These are phyloP conservation scores for Monomorium pharaonis DNA, from an alignment of 1,140 invertebrate species.

Conservation along the genomic window DNA sequence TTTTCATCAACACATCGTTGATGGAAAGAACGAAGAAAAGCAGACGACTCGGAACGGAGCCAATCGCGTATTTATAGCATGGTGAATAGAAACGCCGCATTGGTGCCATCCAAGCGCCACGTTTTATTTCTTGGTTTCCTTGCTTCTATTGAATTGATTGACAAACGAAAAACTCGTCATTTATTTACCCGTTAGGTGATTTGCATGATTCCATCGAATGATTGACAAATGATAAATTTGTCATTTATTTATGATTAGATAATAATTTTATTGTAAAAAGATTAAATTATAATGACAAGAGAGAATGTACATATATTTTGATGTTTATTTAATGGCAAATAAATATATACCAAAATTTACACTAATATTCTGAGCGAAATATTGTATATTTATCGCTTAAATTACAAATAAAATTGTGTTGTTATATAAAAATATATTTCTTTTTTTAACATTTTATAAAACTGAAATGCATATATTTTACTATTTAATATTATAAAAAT, in stretches of 20 bases:
- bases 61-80: conserved; percentile 68
- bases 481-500: not conserved
- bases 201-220: not conserved
- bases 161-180: conserved; percentile 9
- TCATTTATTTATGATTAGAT: not conserved
- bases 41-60: conserved; percentile 60
- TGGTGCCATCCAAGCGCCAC: not conserved
- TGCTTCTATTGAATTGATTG: conserved; percentile 10
- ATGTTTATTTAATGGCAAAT: not conserved
- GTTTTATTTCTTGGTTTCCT: conserved; percentile 7
- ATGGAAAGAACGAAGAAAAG: conserved; percentile 39
- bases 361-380: not conserved
- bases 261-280: not conserved
- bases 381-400: not conserved
- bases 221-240: too few relatives aligned
- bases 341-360: not conserved
- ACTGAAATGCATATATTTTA: not conserved
- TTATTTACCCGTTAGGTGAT: not conserved
- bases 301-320: not conserved
- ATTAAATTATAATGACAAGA: not conserved
- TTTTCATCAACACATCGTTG: conserved; percentile 35
- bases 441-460: not conserved
- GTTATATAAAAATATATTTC: not conserved
- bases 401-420: not conserved
- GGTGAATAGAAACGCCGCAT: conserved; percentile 30